Conservation (phyloP, 2,797 vertebrate species). For the Acanthiza pusilla region DNA sequence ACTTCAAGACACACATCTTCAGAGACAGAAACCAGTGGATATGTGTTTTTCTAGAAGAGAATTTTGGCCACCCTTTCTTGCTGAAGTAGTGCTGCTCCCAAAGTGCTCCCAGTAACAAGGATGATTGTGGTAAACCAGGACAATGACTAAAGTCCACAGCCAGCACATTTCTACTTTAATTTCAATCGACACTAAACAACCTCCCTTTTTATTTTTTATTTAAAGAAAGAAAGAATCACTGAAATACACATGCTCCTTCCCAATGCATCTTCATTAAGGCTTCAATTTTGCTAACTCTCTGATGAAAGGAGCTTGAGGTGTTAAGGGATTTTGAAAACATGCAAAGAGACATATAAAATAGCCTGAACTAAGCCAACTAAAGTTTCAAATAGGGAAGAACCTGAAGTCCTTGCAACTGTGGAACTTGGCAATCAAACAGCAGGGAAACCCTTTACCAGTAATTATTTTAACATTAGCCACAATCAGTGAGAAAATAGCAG, state of each 20-base stretch:
- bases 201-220: neutral
- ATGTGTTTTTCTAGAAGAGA: neutral
- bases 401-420: slow-evolving; percentile 6
- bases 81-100: neutral
- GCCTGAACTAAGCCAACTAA: neutral
- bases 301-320: neutral
- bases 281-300: slow-evolving; percentile 1
- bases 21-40: neutral
- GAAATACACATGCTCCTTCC: neutral
- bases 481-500: slow-evolving; percentile 61
- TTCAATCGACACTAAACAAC: neutral
- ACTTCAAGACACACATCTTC: neutral
- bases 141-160: neutral
- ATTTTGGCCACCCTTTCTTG: neutral
- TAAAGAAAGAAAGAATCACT: neutral
- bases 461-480: slow-evolving; percentile 70
- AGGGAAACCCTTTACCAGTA: slow-evolving; percentile 54
- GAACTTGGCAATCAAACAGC: slow-evolving; percentile 54
- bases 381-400: slow-evolving; percentile 15
- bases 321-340: slow-evolving; percentile 18
- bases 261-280: slow-evolving; percentile 35
- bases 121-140: neutral
- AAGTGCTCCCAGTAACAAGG: neutral
- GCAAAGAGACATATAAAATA: neutral
- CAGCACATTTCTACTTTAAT: neutral